phyloP scores from a whole-genome alignment of 2,888 invertebrate genomes.

The Acrobasis consociella region DNA sequence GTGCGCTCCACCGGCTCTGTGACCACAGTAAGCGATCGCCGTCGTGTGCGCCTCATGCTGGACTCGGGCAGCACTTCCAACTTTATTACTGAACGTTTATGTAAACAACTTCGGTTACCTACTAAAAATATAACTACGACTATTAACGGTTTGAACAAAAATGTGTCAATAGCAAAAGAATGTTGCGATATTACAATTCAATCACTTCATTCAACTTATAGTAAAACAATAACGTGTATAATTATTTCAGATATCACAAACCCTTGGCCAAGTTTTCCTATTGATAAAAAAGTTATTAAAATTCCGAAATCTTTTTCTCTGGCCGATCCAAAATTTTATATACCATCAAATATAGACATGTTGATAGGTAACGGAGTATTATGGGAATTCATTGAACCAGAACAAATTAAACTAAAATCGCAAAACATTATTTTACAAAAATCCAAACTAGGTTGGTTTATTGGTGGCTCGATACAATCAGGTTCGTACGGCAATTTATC shows the following conservation, averaged over 20 bases:
- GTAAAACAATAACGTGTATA: neutral
- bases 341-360: constrained; percentile 1
- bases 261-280: neutral
- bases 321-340: neutral
- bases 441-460: constrained; percentile 14
- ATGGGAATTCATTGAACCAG: constrained; percentile 13
- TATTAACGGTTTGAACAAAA: neutral
- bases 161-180: neutral
- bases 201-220: neutral
- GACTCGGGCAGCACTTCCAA: constrained; percentile 10
- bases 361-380: constrained; percentile 11
- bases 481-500: no score
- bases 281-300: neutral
- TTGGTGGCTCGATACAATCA: neutral
- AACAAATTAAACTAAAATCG: constrained; percentile 8
- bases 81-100: constrained; percentile 9
- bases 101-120: neutral
- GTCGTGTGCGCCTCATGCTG: neutral
- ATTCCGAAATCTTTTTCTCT: neutral
- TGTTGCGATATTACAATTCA: neutral
- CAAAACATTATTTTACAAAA: constrained; percentile 10
- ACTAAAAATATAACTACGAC: neutral
- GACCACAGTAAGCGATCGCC: neutral
- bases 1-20: neutral
- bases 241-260: neutral